These are phyloP conservation scores for Vidua chalybeata DNA, from an alignment of 2,113 vertebrate genomes.

Conservation along the genomic window DNA sequence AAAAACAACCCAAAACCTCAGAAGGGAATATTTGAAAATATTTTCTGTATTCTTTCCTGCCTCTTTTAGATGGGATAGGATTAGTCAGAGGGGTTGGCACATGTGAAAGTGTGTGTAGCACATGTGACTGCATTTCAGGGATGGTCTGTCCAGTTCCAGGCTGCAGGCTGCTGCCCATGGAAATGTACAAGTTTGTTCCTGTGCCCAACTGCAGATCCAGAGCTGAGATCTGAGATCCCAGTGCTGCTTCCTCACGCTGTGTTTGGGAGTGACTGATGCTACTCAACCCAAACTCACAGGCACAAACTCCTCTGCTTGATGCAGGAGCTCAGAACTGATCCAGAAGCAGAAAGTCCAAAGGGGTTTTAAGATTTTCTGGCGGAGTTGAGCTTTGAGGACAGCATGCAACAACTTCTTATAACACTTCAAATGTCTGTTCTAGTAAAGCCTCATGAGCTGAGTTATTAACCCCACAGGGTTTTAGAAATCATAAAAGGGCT, in stretches of 20 bases:
- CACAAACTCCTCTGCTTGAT: neutral
- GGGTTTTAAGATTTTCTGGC: neutral
- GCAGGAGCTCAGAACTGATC: neutral
- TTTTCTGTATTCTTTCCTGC: neutral
- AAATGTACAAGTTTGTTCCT: neutral
- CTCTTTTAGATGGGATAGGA: neutral
- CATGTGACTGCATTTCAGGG: neutral
- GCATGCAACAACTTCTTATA: neutral
- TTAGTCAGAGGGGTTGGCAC: neutral
- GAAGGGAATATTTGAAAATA: neutral
- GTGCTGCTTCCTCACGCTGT: fast-evolving
- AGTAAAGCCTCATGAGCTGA: neutral
- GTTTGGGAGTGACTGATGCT: neutral
- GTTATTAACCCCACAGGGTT: neutral
- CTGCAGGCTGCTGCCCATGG: neutral
- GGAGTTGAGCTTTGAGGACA: neutral
- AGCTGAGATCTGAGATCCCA: neutral
- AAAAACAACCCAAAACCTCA: too few relatives aligned
- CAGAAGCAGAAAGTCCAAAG: neutral
- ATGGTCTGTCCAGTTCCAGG: neutral
- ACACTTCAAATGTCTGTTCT: neutral
- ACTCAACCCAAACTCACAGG: neutral
- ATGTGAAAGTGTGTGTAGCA: neutral
- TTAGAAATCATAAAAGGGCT: neutral
- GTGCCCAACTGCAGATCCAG: neutral